Conservation (phyloP, 2,888 invertebrate species). For the Yponomeuta plumbellus region DNA sequence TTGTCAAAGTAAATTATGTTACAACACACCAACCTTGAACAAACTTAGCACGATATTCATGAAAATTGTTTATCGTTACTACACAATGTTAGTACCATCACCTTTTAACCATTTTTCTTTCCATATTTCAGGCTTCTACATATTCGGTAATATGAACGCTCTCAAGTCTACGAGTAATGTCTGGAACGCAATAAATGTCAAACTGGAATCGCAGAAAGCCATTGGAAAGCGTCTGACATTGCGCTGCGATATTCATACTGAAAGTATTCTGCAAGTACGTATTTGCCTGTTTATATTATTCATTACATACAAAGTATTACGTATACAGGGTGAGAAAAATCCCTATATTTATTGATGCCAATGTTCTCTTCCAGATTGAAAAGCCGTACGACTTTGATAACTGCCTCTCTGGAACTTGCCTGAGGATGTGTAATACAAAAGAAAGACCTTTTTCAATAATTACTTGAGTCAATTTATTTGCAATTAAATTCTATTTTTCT, state of each 20-base stretch:
- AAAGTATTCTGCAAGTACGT: conserved; percentile 49
- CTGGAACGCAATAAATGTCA: conserved; percentile 67
- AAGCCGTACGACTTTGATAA: conserved; percentile 38
- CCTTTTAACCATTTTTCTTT: no score
- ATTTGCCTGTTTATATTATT: conserved; percentile 13
- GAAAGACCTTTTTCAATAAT: neutral
- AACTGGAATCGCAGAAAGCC: conserved; percentile 60
- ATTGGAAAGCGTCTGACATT: conserved; percentile 70
- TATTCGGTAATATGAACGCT: conserved; percentile 83
- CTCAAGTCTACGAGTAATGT: conserved; percentile 68
- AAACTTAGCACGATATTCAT: no score
- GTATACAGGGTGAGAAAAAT: neutral
- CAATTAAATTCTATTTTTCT: neutral
- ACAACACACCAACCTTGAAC: no score
- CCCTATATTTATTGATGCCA: neutral
- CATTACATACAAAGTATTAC: conserved; percentile 14
- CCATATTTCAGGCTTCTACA: conserved; percentile 75
- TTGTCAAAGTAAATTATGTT: no score
- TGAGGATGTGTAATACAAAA: conserved; percentile 30
- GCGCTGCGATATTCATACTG: conserved; percentile 62
- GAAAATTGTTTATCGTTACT: no score
- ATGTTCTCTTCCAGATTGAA: conserved; percentile 34
- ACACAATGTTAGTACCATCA: no score
- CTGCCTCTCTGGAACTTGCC: conserved; percentile 34
- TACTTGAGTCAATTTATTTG: neutral